Conservation (phyloP, 2,888 invertebrate genomes). For the Panopea generosa region DNA sequence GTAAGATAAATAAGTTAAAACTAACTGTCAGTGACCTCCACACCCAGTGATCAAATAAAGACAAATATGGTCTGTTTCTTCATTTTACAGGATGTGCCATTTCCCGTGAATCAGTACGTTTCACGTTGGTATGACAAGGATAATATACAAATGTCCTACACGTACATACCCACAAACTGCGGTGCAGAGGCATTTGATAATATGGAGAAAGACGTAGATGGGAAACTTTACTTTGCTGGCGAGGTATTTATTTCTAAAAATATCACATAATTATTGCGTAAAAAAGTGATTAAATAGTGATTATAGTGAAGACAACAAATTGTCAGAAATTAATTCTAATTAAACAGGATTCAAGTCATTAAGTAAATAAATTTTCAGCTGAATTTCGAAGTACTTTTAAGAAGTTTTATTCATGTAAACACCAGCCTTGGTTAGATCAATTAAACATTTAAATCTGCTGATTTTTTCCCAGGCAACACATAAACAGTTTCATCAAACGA, state of each 20-base stretch:
- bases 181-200: conserved; percentile 84
- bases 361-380: no score
- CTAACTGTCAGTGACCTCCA: no score
- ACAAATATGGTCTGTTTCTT: no score
- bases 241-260: conserved; percentile 85
- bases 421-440: no score
- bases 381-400: no score
- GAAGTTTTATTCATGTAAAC: no score
- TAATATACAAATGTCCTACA: conserved; percentile 85
- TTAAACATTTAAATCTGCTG: no score
- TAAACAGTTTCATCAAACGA: conserved; percentile 85
- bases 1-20: no score
- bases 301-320: no score
- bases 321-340: no score
- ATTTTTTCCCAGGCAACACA: conserved; percentile 85
- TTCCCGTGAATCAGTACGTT: conserved; percentile 84
- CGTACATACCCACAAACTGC: conserved; percentile 85
- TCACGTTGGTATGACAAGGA: conserved; percentile 85
- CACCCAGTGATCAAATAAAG: no score
- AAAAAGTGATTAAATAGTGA: background rate
- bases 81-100: conserved; percentile 82
- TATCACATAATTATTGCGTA: background rate
- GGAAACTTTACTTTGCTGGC: conserved; percentile 86
- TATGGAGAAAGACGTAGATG: conserved; percentile 83
- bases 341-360: background rate